Evolutionary conservation across 2,888 invertebrate genomes (phyloP).

Genomic region (Conus canariensis): DNA sequence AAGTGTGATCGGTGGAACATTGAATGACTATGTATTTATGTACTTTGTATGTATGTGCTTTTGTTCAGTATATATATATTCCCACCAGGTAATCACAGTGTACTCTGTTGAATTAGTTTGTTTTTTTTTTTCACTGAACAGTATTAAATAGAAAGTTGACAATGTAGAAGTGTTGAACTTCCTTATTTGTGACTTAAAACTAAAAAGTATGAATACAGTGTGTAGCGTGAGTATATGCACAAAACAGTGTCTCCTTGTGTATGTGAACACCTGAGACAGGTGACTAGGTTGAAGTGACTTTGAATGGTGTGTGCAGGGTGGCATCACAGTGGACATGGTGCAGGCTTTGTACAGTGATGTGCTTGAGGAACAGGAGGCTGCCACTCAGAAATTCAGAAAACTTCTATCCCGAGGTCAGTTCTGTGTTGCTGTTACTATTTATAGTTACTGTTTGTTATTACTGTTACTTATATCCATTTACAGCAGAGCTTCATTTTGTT

Average conservation of each 20-base stretch:
- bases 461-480: too few species aligned
- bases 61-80: too few species aligned
- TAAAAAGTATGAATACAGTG: background rate
- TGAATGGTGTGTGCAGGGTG: constrained; percentile 64
- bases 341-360: constrained; percentile 83
- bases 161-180: background rate
- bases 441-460: too few species aligned
- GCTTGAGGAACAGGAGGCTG: constrained; percentile 87
- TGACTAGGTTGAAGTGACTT: background rate
- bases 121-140: too few species aligned
- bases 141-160: background rate
- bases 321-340: constrained; percentile 89
- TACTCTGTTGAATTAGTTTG: background rate
- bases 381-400: constrained; percentile 96
- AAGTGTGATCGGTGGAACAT: too few species aligned
- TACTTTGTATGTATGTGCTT: too few species aligned
- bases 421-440: too few species aligned
- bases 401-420: constrained; percentile 86
- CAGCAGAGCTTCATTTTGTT: too few species aligned
- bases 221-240: background rate
- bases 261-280: background rate
- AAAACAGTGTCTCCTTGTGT: background rate
- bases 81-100: too few species aligned
- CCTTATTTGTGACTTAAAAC: background rate
- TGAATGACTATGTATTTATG: too few species aligned